Percentiles rank a stretch among this genome's conserved stretches.
Evolutionary conservation across 2,797 vertebrate genomes (phyloP).

Genomic region (Chelon labrosus): DNA sequence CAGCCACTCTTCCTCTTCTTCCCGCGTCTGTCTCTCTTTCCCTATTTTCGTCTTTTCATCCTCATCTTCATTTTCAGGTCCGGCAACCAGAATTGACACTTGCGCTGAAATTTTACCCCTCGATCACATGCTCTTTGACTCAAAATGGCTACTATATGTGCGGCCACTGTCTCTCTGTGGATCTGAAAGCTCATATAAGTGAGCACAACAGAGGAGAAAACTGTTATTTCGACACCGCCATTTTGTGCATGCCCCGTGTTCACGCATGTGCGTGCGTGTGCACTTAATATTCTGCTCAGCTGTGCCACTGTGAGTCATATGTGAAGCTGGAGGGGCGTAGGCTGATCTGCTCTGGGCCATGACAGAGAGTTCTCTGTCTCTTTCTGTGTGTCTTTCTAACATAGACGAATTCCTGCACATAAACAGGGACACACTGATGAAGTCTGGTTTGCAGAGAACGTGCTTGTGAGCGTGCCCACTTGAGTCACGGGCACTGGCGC

Average conservation of each 20-base stretch:
- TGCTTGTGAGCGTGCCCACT: neutral
- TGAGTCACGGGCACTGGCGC: neutral
- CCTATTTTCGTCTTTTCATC: neutral
- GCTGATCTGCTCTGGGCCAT: slow-evolving; percentile 60
- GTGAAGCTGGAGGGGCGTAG: slow-evolving; percentile 66
- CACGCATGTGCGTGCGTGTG: slow-evolving; percentile 18
- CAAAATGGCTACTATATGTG: neutral
- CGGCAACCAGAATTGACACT: neutral
- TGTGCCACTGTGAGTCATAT: slow-evolving; percentile 79
- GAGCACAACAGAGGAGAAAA: slow-evolving; percentile 28
- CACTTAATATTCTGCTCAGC: slow-evolving; percentile 82
- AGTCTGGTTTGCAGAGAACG: neutral
- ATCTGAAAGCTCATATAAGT: slow-evolving; percentile 15
- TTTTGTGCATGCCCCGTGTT: slow-evolving; percentile 66
- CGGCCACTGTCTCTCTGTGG: neutral
- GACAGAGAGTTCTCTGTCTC: slow-evolving; percentile 35
- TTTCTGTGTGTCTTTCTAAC: slow-evolving; percentile 2
- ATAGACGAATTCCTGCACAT: neutral
- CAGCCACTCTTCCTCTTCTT: neutral
- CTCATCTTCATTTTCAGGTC: neutral
- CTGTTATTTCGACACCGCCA: slow-evolving; percentile 60
- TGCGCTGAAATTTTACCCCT: neutral
- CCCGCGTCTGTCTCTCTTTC: neutral
- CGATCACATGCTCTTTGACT: neutral
- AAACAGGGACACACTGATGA: neutral